These are phyloP conservation scores for Scaptomyza caliginosa DNA, from an alignment of 2,888 invertebrate genomes.

Conservation along the genomic window DNA sequence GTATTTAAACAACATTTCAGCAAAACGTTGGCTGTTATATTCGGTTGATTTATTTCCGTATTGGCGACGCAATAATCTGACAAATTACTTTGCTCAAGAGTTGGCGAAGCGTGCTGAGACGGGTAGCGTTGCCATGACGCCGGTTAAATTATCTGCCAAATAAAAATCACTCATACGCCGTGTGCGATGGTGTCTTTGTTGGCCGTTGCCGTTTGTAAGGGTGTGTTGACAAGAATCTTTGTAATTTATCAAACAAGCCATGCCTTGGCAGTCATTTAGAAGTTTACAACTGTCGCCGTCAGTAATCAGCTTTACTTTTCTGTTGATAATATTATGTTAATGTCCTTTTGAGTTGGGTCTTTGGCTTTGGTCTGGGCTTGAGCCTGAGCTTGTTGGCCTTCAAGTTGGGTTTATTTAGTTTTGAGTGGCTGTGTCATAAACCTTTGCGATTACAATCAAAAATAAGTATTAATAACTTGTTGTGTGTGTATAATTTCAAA, in stretches of 20 bases:
- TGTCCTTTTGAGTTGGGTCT: constrained; percentile 45
- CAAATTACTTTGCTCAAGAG: constrained; percentile 62
- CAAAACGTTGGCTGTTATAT: constrained; percentile 11
- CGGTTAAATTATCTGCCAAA: constrained; percentile 76
- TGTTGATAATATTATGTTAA: constrained; percentile 64
- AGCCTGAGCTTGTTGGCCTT: constrained; percentile 6
- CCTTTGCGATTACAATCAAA: constrained; percentile 8
- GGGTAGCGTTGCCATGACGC: constrained; percentile 66
- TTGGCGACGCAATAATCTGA: constrained; percentile 52
- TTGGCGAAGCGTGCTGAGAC: constrained; percentile 1
- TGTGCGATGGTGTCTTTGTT: constrained; percentile 35
- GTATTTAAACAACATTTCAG: constrained; percentile 27
- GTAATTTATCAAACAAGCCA: constrained; percentile 62
- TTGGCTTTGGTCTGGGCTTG: constrained; percentile 12
- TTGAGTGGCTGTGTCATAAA: constrained; percentile 26
- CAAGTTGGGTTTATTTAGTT: constrained; percentile 31
- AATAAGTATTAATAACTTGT: background rate
- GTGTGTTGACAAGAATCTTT: constrained; percentile 31
- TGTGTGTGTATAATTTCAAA: constrained; percentile 19
- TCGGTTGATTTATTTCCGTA: constrained; percentile 23
- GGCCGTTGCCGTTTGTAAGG: background rate
- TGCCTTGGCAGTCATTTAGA: constrained; percentile 64
- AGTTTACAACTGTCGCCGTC: constrained; percentile 71
- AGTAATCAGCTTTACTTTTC: constrained; percentile 74
- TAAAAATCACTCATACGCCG: constrained; percentile 79